phyloP scores from a whole-genome alignment of 92 coral and sea anemone species.

The Meandrina meandrites region DNA sequence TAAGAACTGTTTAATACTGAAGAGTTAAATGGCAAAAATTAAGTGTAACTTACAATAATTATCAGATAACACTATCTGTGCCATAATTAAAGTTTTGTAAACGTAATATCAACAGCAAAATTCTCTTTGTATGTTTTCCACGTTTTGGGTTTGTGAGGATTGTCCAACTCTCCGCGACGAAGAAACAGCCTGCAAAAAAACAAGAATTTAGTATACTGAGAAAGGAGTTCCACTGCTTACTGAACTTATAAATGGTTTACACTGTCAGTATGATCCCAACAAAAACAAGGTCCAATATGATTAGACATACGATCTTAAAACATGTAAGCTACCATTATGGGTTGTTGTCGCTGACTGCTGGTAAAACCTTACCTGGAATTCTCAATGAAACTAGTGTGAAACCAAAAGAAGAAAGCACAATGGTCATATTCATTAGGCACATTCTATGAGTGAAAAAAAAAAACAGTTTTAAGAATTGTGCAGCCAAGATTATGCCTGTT shows the following conservation, averaged over 20 bases:
- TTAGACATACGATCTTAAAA: too few species aligned
- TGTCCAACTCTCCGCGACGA: constrained; percentile 89
- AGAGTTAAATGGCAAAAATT: not conserved
- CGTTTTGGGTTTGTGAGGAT: constrained; percentile 93
- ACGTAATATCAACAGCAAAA: constrained; percentile 85
- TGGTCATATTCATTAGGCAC: constrained; percentile 88
- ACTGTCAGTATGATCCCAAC: too few species aligned
- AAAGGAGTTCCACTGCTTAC: not conserved
- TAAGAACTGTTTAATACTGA: not conserved
- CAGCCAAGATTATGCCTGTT: not conserved
- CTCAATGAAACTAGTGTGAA: constrained; percentile 91
- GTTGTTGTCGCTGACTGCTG: not conserved
- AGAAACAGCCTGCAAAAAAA: constrained; percentile 69
- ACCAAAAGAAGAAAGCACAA: constrained; percentile 98
- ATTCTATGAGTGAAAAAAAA: constrained; percentile 56
- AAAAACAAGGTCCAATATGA: too few species aligned
- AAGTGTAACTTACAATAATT: not conserved
- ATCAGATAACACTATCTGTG: not conserved
- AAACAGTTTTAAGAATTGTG: not conserved
- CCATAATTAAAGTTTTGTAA: constrained; percentile 34
- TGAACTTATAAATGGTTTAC: too few species aligned
- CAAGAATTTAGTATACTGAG: not conserved
- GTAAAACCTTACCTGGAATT: constrained; percentile 72
- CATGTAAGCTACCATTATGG: too few species aligned
- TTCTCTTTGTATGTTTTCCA: constrained; percentile 88